Conservation (phyloP, 2,113 vertebrate genomes). For the Pseudorectes ferrugineus region DNA sequence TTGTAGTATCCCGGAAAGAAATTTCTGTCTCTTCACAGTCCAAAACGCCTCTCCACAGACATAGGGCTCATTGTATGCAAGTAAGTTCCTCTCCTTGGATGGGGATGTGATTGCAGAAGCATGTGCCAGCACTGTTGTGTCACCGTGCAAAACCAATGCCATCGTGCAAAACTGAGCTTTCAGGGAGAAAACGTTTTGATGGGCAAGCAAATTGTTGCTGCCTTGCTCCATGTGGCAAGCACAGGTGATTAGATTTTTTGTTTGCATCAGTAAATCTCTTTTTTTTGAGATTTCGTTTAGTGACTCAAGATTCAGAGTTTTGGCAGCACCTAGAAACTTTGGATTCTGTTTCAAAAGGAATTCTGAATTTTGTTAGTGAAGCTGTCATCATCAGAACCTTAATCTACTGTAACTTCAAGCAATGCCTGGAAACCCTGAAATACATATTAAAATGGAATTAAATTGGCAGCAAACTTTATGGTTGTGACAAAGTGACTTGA, state of each 20-base stretch:
- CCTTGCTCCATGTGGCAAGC: neutral
- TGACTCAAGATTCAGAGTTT: neutral
- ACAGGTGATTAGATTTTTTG: neutral
- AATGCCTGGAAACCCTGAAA: neutral
- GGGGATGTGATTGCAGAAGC: neutral
- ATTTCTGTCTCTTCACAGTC: neutral
- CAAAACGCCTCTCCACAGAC: neutral
- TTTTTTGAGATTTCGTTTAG: neutral
- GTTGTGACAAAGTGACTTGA: neutral
- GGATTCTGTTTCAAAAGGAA: neutral
- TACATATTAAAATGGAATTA: neutral
- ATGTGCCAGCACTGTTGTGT: neutral
- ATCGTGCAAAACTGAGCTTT: neutral
- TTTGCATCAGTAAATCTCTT: neutral
- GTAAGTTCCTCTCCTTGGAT: constrained; percentile 13
- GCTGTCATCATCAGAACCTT: neutral
- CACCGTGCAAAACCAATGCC: neutral
- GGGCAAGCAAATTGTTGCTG: neutral
- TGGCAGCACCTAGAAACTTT: neutral
- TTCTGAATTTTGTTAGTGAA: neutral
- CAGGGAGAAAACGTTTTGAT: neutral
- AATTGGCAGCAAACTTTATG: neutral
- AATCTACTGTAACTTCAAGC: neutral
- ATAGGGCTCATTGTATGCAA: neutral
- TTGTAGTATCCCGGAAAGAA: constrained; percentile 27